These are phyloP conservation scores for Leptopilina syphax DNA, from an alignment of 2,888 invertebrate species.

Conservation along the genomic window DNA sequence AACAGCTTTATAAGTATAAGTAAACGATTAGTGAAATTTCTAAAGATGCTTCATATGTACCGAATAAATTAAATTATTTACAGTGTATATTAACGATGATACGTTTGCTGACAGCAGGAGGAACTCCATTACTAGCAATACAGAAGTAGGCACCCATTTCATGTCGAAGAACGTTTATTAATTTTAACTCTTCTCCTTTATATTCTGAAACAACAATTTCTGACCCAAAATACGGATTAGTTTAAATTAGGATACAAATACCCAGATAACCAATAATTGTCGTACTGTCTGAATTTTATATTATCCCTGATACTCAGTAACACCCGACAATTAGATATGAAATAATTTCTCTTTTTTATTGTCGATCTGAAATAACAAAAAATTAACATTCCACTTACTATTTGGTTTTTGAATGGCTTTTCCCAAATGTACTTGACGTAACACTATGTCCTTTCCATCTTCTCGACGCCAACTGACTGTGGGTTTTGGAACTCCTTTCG, in stretches of 20 bases:
- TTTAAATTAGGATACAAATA: background rate
- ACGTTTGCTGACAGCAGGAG: slow-evolving; percentile 92
- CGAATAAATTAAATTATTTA: slow-evolving; percentile 80
- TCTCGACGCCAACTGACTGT: slow-evolving; percentile 90
- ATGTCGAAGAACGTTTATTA: slow-evolving; percentile 89
- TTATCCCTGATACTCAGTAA: too few species aligned
- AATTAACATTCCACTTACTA: slow-evolving; percentile 52
- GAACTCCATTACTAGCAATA: slow-evolving; percentile 92
- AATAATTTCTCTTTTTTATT: too few species aligned
- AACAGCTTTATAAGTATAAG: too few species aligned
- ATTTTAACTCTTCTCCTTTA: slow-evolving; percentile 86
- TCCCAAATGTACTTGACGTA: slow-evolving; percentile 81
- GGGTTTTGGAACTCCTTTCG: slow-evolving; percentile 89
- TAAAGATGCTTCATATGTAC: too few species aligned
- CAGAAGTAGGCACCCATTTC: slow-evolving; percentile 95
- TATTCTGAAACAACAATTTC: slow-evolving; percentile 79
- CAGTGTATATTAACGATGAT: slow-evolving; percentile 93
- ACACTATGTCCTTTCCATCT: slow-evolving; percentile 88
- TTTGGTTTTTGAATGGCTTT: slow-evolving; percentile 55
- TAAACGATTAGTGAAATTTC: too few species aligned
- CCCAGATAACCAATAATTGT: too few species aligned
- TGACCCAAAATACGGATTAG: slow-evolving; percentile 69
- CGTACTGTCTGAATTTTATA: too few species aligned
- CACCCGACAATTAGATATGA: too few species aligned
- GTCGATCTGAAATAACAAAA: background rate